A percentile compares a stretch with the other conserved stretches of the same genome.
These are phyloP conservation scores for Chrysolina haemoptera DNA, from an alignment of 2,888 invertebrate species.

Conservation along the genomic window DNA sequence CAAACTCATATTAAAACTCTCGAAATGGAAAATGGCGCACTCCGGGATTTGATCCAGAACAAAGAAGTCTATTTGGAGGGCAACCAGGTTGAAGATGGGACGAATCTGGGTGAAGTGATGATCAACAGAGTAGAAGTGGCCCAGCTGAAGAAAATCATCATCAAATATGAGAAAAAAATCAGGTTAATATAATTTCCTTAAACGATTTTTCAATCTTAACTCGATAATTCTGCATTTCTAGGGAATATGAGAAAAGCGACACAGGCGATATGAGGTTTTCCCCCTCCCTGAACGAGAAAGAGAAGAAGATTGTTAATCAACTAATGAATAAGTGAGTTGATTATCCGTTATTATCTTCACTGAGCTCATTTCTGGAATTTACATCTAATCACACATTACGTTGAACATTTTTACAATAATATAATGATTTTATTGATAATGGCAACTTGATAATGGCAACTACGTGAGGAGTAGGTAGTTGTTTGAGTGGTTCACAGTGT, in stretches of 20 bases:
- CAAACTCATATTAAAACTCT: constrained; percentile 53
- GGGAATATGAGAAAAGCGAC: constrained; percentile 43
- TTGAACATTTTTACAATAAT: no score
- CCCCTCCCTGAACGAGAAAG: constrained; percentile 54
- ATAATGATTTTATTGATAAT: no score
- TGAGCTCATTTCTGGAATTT: no score
- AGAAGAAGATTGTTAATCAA: constrained; percentile 52
- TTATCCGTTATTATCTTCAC: background rate
- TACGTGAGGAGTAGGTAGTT: no score
- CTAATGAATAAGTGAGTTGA: constrained; percentile 52
- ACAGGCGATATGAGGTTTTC: constrained; percentile 27
- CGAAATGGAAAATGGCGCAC: constrained; percentile 53
- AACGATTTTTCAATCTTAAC: background rate
- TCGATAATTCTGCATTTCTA: constrained; percentile 26
- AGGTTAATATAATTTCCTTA: constrained; percentile 44
- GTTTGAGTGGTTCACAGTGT: no score
- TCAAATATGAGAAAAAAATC: constrained; percentile 59
- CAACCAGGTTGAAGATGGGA: constrained; percentile 1
- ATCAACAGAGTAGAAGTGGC: constrained; percentile 23
- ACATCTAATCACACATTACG: no score
- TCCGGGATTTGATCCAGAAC: constrained; percentile 48
- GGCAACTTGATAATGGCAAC: no score
- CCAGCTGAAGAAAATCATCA: constrained; percentile 60
- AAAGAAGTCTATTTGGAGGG: constrained; percentile 17
- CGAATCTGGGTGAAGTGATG: background rate